Percentiles rank a stretch among this genome's conserved stretches.
Evolutionary conservation across 2,797 vertebrate genomes (phyloP).

Genomic region (Rhynchotus rufescens): DNA sequence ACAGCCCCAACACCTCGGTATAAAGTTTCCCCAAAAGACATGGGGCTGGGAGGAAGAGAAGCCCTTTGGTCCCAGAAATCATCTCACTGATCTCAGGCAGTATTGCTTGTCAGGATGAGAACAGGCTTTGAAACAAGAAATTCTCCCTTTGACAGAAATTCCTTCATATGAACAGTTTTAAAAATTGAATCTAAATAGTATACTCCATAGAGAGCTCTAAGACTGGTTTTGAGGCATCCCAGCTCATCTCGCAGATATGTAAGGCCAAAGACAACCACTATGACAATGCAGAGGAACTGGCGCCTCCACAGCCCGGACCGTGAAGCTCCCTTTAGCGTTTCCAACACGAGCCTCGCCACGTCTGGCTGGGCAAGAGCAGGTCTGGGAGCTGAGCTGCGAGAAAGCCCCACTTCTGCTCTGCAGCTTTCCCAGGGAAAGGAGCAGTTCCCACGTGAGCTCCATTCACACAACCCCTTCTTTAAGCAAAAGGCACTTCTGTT

Average conservation of each 20-base stretch:
- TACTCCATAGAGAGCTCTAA: neutral
- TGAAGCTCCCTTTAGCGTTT: constrained; percentile 6
- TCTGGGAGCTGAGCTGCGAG: neutral
- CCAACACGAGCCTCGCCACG: neutral
- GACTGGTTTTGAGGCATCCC: neutral
- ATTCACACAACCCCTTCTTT: no score
- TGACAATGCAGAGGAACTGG: neutral
- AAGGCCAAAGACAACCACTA: constrained; percentile 17
- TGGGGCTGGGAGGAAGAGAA: neutral
- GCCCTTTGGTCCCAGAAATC: neutral
- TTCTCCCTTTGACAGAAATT: neutral
- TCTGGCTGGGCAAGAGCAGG: neutral
- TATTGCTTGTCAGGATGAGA: neutral
- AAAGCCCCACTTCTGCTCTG: neutral
- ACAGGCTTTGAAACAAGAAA: neutral
- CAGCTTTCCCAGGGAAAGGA: neutral
- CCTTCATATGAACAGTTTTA: neutral
- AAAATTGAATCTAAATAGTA: neutral
- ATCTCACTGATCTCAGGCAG: neutral
- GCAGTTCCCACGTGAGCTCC: neutral
- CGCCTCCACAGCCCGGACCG: constrained; percentile 2
- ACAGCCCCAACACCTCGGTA: neutral
- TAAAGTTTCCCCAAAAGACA: neutral
- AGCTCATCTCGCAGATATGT: neutral
- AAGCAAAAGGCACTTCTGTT: neutral